These are phyloP conservation scores for Merodon equestris DNA, from an alignment of 2,888 invertebrate genomes.

Conservation along the genomic window DNA sequence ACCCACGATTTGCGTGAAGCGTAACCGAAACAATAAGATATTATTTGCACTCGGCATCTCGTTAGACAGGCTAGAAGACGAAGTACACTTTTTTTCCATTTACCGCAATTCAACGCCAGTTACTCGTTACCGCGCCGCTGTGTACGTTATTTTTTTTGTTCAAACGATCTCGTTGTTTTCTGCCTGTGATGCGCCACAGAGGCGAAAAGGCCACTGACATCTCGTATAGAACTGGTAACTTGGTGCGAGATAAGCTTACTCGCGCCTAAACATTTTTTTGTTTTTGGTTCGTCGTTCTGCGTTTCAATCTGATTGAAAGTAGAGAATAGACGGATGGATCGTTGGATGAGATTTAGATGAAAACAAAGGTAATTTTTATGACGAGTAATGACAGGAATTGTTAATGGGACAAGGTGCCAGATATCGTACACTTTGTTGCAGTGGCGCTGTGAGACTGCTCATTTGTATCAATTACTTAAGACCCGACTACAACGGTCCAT, in stretches of 20 bases:
- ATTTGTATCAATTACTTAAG: slow-evolving; percentile 38
- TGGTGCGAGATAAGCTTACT: slow-evolving; percentile 11
- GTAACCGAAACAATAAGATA: slow-evolving; percentile 13
- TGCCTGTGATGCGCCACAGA: neutral
- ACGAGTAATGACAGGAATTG: slow-evolving; percentile 46
- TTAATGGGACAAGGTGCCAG: slow-evolving; percentile 12
- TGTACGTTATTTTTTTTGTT: slow-evolving; percentile 14
- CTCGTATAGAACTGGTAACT: slow-evolving; percentile 36
- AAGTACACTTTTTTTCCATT: slow-evolving; percentile 2
- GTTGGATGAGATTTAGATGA: neutral
- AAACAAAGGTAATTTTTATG: slow-evolving; percentile 22
- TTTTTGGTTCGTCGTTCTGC: too few species aligned
- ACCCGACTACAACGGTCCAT: slow-evolving; percentile 6
- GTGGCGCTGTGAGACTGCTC: too few species aligned
- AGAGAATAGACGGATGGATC: too few species aligned
- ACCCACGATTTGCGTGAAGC: neutral
- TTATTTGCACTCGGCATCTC: slow-evolving; percentile 20
- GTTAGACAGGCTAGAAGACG: slow-evolving; percentile 14
- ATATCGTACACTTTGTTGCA: too few species aligned
- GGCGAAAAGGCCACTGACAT: slow-evolving; percentile 38
- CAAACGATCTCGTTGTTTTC: slow-evolving; percentile 6
- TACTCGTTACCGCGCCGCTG: slow-evolving; percentile 18
- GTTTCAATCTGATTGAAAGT: too few species aligned
- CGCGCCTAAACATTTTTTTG: neutral
- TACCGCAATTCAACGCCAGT: slow-evolving; percentile 52